phyloP scores from a whole-genome alignment of 1,140 invertebrate genomes.

The Drosophila melanogaster region Release_6_plus_ISO1_MT NT_037436.4:19379001-19379500 shows the following conservation, averaged over 20 bases:
- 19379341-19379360: background rate
- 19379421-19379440: too few species aligned
- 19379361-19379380: too few species aligned
- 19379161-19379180: constrained; percentile 61
- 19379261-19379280: background rate
- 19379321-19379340: background rate
- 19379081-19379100: constrained; percentile 37
- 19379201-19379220: constrained; percentile 75
- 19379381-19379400: too few species aligned
- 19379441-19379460: too few species aligned
- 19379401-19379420: too few species aligned
- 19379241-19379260: constrained; percentile 20
- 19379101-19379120: constrained; percentile 26
- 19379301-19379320: background rate
- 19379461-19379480: too few species aligned
- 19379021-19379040: constrained; percentile 44
- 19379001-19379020: constrained; percentile 72
- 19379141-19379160: constrained; percentile 81
- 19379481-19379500: too few species aligned
- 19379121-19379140: constrained; percentile 75
- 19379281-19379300: background rate
- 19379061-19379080: constrained; percentile 62
- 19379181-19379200: constrained; percentile 21
- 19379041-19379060: constrained; percentile 80
- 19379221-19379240: constrained; percentile 63